Evolutionary conservation across 2,797 vertebrate species (phyloP).

Genomic region (Luscinia luscinia): DNA sequence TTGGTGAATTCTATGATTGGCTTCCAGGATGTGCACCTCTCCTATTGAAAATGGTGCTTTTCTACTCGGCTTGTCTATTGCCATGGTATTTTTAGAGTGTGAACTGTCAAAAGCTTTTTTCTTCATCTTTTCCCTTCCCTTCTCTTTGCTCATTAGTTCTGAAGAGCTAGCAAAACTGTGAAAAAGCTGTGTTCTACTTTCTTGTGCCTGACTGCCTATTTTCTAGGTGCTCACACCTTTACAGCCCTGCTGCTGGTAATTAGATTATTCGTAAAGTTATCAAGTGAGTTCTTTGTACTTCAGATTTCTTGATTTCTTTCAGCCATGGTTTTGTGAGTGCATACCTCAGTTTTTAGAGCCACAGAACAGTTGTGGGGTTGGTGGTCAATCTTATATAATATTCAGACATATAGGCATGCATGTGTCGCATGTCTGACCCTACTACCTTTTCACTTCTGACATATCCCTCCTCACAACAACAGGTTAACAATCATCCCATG

Average conservation of each 20-base stretch:
- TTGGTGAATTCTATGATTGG: not conserved
- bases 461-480: not conserved
- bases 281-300: constrained; percentile 5
- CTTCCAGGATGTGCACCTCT: not conserved
- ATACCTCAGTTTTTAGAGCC: not conserved
- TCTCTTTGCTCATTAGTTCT: constrained; percentile 53
- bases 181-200: not conserved
- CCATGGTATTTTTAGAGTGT: constrained; percentile 40
- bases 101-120: constrained; percentile 20
- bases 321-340: not conserved
- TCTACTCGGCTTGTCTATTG: not conserved
- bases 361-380: not conserved
- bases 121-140: not conserved
- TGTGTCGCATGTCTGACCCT: not conserved
- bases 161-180: constrained; percentile 54
- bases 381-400: not conserved
- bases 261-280: not conserved
- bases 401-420: not conserved
- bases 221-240: constrained; percentile 28
- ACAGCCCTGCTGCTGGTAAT: constrained; percentile 9
- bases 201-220: constrained; percentile 16
- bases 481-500: not conserved
- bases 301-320: not conserved
- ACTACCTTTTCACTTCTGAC: not conserved
- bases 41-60: constrained; percentile 4